Evolutionary conservation across 1,140 invertebrate species (phyloP).

Genomic region (Harlomillsia oculata): DNA sequence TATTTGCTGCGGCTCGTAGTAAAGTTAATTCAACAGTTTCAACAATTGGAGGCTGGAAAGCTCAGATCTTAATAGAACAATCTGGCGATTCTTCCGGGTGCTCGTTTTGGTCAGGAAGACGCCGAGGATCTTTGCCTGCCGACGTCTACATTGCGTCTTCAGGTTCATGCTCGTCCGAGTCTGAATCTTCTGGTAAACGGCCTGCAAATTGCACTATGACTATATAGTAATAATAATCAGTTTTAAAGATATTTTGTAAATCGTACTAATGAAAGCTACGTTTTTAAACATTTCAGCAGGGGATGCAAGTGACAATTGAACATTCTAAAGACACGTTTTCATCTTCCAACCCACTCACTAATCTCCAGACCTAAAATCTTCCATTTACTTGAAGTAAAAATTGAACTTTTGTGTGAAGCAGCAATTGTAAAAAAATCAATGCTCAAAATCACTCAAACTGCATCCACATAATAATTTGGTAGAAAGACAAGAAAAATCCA

Average conservation of each 20-base stretch:
- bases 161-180: conserved; percentile 38
- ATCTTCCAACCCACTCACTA: no score
- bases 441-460: no score
- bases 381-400: no score
- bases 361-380: no score
- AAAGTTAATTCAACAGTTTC: conserved; percentile 27
- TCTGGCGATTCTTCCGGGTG: conserved; percentile 41
- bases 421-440: no score
- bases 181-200: conserved; percentile 32
- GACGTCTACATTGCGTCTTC: conserved; percentile 50
- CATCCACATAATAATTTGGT: no score
- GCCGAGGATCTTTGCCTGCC: conserved; percentile 52
- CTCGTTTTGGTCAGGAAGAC: conserved; percentile 41
- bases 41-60: conserved; percentile 28
- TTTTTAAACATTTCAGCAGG: background rate
- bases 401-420: no score
- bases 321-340: background rate
- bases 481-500: no score
- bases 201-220: background rate
- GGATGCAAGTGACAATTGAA: background rate
- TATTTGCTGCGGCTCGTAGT: conserved; percentile 37
- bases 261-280: background rate
- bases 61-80: conserved; percentile 38
- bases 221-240: background rate
- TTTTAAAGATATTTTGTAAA: background rate